Conservation (phyloP, 1,140 invertebrate genomes). For the Atta colombica region DNA sequence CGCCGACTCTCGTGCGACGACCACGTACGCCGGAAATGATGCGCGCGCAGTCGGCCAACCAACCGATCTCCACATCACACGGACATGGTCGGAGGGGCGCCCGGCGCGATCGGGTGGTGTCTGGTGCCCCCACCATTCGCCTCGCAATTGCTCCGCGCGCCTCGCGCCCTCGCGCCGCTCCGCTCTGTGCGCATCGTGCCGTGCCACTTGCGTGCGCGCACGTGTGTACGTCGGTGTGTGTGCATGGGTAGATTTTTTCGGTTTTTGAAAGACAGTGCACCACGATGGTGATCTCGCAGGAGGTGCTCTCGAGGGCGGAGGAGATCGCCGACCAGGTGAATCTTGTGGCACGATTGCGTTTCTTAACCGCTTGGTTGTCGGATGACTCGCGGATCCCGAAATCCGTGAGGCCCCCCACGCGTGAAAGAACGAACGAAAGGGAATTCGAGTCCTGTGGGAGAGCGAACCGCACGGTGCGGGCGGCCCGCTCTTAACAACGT, state of each 20-base stretch:
- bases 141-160: neutral
- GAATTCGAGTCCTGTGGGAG: neutral
- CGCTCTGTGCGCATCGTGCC: neutral
- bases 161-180: neutral
- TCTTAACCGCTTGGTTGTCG: neutral
- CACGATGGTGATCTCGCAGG: conserved; percentile 93
- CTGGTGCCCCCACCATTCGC: neutral
- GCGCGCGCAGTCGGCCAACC: conserved; percentile 31
- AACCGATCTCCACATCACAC: conserved; percentile 72
- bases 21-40: conserved; percentile 74
- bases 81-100: neutral
- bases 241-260: conserved; percentile 78
- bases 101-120: neutral
- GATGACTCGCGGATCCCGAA: neutral
- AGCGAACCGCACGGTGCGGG: neutral
- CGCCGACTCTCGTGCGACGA: conserved; percentile 38
- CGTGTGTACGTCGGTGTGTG: conserved; percentile 75
- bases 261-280: conserved; percentile 83
- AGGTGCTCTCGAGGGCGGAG: conserved; percentile 96
- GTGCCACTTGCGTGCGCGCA: conserved; percentile 73
- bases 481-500: conserved; percentile 78
- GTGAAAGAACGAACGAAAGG: neutral
- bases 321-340: conserved; percentile 97
- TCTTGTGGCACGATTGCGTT: conserved; percentile 63
- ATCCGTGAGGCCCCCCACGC: too few relatives aligned